These are phyloP conservation scores for Candidula unifasciata DNA, from an alignment of 2,888 invertebrate species.

Conservation along the genomic window DNA sequence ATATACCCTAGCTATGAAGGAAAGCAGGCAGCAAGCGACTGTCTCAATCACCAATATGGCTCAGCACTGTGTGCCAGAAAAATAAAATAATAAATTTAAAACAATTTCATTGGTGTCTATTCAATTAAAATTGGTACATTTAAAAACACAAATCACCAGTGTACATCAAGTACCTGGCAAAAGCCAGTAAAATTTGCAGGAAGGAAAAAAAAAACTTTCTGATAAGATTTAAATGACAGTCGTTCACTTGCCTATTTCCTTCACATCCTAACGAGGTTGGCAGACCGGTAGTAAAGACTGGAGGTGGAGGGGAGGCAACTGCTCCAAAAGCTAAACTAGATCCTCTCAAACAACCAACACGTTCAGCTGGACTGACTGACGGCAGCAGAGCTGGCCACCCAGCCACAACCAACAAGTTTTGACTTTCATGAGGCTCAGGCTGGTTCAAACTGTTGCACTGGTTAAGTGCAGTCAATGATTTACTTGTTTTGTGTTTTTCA, in stretches of 20 bases:
- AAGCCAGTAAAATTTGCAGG: background rate
- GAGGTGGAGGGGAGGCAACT: constrained; percentile 46
- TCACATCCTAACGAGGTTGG: constrained; percentile 47
- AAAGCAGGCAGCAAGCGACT: constrained; percentile 37
- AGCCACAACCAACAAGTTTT: background rate
- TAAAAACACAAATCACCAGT: background rate
- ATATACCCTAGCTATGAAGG: constrained; percentile 47
- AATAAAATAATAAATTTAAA: background rate
- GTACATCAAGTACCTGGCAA: background rate
- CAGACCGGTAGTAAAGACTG: constrained; percentile 49
- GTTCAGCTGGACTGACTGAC: constrained; percentile 4
- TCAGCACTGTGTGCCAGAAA: constrained; percentile 9
- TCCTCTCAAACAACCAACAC: constrained; percentile 31
- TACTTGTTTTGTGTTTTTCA: background rate
- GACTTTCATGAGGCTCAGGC: background rate
- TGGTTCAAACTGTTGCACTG: constrained; percentile 6
- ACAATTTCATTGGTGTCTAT: background rate
- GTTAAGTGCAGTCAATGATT: background rate
- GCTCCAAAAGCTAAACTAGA: constrained; percentile 51
- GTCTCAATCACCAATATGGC: background rate
- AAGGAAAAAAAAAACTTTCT: background rate
- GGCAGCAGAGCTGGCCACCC: background rate
- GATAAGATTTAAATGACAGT: background rate
- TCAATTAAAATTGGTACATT: background rate
- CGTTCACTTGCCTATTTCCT: constrained; percentile 41